Percentiles rank a stretch among this genome's conserved stretches.
These are phyloP conservation scores for Pachypanchax playfairii DNA, from an alignment of 2,113 vertebrate genomes.

Conservation along the genomic window DNA sequence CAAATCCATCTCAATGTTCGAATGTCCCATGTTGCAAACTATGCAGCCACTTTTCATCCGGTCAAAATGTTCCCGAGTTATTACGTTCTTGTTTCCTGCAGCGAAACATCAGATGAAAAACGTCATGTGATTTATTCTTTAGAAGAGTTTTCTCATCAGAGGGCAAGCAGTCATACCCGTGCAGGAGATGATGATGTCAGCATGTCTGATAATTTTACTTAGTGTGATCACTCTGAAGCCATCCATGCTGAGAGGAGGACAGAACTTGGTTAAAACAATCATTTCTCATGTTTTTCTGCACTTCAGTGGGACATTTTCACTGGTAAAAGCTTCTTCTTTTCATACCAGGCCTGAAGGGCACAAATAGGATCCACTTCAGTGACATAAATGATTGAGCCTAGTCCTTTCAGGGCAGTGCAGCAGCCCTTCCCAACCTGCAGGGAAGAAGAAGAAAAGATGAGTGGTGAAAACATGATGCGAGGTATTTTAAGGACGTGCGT, in stretches of 20 bases:
- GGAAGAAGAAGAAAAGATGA: neutral
- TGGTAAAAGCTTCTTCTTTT: conserved; percentile 29
- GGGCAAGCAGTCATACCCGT: conserved; percentile 82
- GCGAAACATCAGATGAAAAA: neutral
- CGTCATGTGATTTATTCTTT: neutral
- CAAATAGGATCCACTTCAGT: conserved; percentile 97
- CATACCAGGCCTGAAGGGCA: conserved; percentile 94
- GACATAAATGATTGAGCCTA: conserved; percentile 90
- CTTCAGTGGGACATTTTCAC: neutral
- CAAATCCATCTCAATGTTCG: conserved; percentile 94
- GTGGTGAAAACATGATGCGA: neutral
- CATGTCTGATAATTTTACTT: conserved; percentile 86
- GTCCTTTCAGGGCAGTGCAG: conserved; percentile 88
- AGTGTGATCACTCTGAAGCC: conserved; percentile 91
- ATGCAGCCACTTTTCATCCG: conserved; percentile 93
- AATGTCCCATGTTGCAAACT: conserved; percentile 96
- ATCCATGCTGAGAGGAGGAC: conserved; percentile 86
- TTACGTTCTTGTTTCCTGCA: conserved; percentile 92
- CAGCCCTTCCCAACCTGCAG: conserved; percentile 93
- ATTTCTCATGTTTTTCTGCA: conserved; percentile 7
- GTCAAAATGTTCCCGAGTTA: conserved; percentile 86
- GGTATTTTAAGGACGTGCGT: neutral
- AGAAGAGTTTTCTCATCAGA: neutral
- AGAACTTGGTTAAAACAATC: neutral
- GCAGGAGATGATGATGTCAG: conserved; percentile 94